Evolutionary conservation across 2,888 invertebrate species (phyloP), one percentile per base, ranked within the genome.

Genomic region (Synanthedon vespiformis): DNA sequence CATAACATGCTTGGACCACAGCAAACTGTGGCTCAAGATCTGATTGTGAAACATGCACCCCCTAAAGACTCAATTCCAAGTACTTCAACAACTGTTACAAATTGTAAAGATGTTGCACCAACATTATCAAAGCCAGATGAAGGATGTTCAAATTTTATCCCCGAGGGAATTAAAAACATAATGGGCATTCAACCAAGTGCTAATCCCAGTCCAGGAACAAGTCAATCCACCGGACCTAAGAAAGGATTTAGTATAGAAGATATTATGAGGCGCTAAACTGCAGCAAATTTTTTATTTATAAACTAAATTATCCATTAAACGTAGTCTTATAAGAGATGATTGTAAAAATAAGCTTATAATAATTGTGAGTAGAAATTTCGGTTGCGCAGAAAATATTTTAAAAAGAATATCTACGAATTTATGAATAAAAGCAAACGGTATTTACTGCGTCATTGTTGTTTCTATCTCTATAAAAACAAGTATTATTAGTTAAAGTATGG

Each of bases 211-310:
- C 89, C 89, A 11, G 86, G 89, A 34, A 88, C 88, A 16, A 90
- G 90, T 55, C 89, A 89, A 48, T 86, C 89, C 1, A 88, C 88
- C 62, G 90, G 91, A 10, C 89, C 93, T 61, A 93, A 93, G 67
- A 94, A 94, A 70, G 95, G 95, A 14, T 95, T 95, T 77, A 95
- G 95, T 72, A 95, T 95, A 86, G 95, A 95, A 70, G 95, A 95
- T 64, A 95, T 95, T 62, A 95, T 95, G 95, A 90, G 95, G 68
- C 93, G 95, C 79, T 94, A 89, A 89, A 58, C 58, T 11, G 11
- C 12, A 18, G 2, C 18, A 44, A 11, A 44, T 8, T 10, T 2
- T 13, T n/a, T 44, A n/a, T 44, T 44, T 13, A 6, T 44, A 34
- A 34, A 34, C 10, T 34, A 34, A 34, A 34, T 10, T 34, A 10